These are phyloP conservation scores for Tenodera sinensis DNA, from an alignment of 2,888 invertebrate genomes.

Conservation along the genomic window DNA sequence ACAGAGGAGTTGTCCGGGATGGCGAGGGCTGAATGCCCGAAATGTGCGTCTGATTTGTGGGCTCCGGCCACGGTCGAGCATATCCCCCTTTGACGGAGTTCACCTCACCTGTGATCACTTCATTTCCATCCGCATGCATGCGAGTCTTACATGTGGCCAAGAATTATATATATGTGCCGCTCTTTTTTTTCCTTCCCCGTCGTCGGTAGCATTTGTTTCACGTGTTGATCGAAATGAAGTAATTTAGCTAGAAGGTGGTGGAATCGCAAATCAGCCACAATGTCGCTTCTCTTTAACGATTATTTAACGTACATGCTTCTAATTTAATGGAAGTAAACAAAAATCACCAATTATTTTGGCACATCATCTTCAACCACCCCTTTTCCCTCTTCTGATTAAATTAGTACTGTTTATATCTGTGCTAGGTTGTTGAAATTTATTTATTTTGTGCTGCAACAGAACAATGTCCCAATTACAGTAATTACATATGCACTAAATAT, in stretches of 20 bases:
- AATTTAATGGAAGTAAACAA: neutral
- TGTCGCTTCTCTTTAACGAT: neutral
- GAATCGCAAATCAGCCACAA: neutral
- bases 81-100: neutral
- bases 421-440: too few relatives aligned
- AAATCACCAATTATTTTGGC: neutral
- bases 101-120: conserved; percentile 9
- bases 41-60: neutral
- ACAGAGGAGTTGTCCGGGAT: neutral
- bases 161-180: neutral
- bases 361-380: too few relatives aligned
- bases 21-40: neutral
- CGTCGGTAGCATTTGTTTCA: neutral
- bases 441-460: too few relatives aligned
- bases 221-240: neutral
- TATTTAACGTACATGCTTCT: neutral
- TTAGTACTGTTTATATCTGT: too few relatives aligned
- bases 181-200: neutral
- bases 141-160: neutral
- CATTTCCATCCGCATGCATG: neutral
- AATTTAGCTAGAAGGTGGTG: neutral
- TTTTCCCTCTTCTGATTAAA: too few relatives aligned
- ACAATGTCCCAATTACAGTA: too few relatives aligned
- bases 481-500: too few relatives aligned
- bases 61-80: neutral